Base-by-base conservation (phyloP, 1,140 invertebrate genomes). In the Anoplophora glabripennis region DNA sequence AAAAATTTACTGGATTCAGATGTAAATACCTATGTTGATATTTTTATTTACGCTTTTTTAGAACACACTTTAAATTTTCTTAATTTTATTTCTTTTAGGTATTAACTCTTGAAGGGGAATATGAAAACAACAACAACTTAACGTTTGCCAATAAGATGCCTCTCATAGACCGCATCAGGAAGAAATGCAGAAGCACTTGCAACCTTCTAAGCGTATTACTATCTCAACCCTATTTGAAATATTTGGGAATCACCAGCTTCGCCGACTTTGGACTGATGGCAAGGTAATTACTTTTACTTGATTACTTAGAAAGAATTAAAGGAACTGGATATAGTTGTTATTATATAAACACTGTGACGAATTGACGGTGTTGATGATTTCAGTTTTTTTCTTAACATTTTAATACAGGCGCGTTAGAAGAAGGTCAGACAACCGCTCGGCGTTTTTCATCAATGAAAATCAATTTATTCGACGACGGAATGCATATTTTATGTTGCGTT, bases 211-310 rank as follows among this genome's bases (percentile, higher is more conserved):
- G 36, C 51, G 28, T 18, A 38, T 78, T 7, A 74, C 78, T 61
- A 34, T 75, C 73, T 4, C 79, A 77, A 12, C 79, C 80, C 0
- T 81, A 80, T 59, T 75, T 81, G 7, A 77, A 77, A 10, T 72
- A 78, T 28, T 70, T 82, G 7, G 68, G 73, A 11, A 68, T 82
- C 0, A 80, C 77, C 57, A 80, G 79, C 60, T 80, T 82, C 54
- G 79, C 81, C 0, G 81, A 82, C 63, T 82, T 82, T 66, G 81
- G 81, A 11, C 67, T 82, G 9, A 82, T 82, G 79, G 80, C 80
- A 55, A 82, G 81, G 81, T 81, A 53, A 48, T 53, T 57, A 35
- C 35, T 41, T 12, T 41, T 41, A 12, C 15, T 41, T 17, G 9
- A 12, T 41, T 41, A 41, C 7, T 17, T 41, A 7, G 7, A 2